Base-by-base conservation (phyloP, 2,113 vertebrate species). In the Sceloporus tristichus region DNA sequence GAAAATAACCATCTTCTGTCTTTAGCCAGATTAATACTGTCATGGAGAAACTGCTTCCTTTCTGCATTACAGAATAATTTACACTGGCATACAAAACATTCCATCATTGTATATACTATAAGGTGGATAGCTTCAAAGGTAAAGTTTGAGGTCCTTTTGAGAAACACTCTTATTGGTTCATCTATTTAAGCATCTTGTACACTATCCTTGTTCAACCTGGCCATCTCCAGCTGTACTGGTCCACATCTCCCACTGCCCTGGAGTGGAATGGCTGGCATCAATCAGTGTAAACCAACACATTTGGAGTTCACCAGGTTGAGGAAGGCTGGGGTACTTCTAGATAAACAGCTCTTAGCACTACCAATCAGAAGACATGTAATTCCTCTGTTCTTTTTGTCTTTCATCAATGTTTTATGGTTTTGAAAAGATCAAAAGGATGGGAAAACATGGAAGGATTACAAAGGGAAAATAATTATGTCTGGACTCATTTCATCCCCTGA, bases 51-150 rank as follows among this genome's bases (percentile, higher is more conserved):
- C 38, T 48, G 42, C 5, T 9, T 10, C 0, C 65, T 65, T 66
- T 48, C 11, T 79, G 19, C 11, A 48, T 4, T 34, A 76, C n/a
- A 65, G 38, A 34, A n/a, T 79, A 77, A 54, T 40, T 23, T 48
- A 9, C 7, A 40, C 78, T 89, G 71, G 83, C 85, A 79, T 76
- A 86, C 38, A 82, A 73, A 79, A 79, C n/a, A 59, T 21, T 29
- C 40, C 75, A 34, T 66, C 80, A 25, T 87, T 27, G 83, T 86
- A 87, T 76, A 85, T 91, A 79, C 27, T 27, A 89, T 91, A 81
- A 34, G 7, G 18, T 7, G 68, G 88, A 79, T 38, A 90, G 9
- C 8, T 76, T 75, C 34, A 85, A 62, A 65, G 75, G n/a, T 78
- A 82, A 56, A 13, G 34, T 29, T 11, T 29, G 19, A 79, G 11